phyloP scores from a whole-genome alignment of 1,140 invertebrate species.

The Lordiphosa clarofinis region DNA sequence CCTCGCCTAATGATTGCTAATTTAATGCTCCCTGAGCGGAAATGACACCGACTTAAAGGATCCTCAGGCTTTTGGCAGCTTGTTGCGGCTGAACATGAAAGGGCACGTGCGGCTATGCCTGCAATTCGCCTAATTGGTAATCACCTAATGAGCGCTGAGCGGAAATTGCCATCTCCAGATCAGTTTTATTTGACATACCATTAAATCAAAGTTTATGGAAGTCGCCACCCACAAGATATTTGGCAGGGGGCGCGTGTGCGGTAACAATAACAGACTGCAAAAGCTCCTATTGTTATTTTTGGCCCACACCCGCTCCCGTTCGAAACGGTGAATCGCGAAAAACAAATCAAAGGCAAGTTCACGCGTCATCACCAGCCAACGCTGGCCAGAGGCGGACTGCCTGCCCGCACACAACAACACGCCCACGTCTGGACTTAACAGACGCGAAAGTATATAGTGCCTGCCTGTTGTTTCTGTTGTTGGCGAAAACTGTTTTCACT shows the following conservation, averaged over 20 bases:
- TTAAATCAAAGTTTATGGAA: slow-evolving; percentile 27
- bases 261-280: slow-evolving; percentile 42
- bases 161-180: slow-evolving; percentile 25
- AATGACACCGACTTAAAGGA: slow-evolving; percentile 47
- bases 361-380: slow-evolving; percentile 60
- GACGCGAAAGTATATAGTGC: slow-evolving; percentile 27
- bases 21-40: slow-evolving; percentile 62
- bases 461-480: slow-evolving; percentile 1
- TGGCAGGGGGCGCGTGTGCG: slow-evolving; percentile 26
- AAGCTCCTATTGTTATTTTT: slow-evolving; percentile 57
- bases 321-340: slow-evolving; percentile 21
- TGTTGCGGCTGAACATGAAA: slow-evolving; percentile 8
- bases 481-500: slow-evolving; percentile 31
- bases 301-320: slow-evolving; percentile 22
- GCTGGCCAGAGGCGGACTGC: neutral
- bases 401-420: slow-evolving; percentile 27
- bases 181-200: slow-evolving; percentile 34
- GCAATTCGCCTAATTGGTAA: slow-evolving; percentile 37
- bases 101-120: slow-evolving; percentile 53
- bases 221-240: slow-evolving; percentile 6
- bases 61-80: slow-evolving; percentile 14
- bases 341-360: slow-evolving; percentile 74
- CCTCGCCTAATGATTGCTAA: slow-evolving; percentile 60
- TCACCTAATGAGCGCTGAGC: slow-evolving; percentile 15
- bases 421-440: slow-evolving; percentile 62